A percentile compares a stretch with the other conserved stretches of the same genome.
Conservation (phyloP, 2,888 invertebrate species). For the Sicus ferrugineus region DNA sequence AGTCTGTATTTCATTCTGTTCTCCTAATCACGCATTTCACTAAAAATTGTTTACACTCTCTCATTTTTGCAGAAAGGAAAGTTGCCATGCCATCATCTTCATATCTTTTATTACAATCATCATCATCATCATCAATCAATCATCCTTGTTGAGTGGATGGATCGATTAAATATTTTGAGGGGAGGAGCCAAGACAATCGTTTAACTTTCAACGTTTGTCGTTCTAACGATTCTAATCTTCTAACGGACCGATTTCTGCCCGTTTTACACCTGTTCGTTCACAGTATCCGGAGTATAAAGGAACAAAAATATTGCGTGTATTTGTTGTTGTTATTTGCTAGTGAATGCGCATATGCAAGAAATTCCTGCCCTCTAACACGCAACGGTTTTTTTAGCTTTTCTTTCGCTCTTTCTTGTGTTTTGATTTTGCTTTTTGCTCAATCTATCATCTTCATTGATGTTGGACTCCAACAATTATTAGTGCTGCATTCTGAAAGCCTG, state of each 20-base stretch:
- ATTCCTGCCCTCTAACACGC: neutral
- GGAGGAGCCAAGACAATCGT: neutral
- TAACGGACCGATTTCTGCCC: too few relatives aligned
- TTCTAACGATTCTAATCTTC: too few relatives aligned
- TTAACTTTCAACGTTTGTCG: neutral
- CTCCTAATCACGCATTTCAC: slow-evolving; percentile 66
- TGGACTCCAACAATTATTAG: slow-evolving; percentile 3
- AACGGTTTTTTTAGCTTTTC: neutral
- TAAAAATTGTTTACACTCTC: slow-evolving; percentile 66
- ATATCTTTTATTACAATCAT: neutral
- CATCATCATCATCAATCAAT: neutral
- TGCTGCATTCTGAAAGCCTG: slow-evolving; percentile 47
- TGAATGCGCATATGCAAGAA: slow-evolving; percentile 19
- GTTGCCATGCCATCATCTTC: slow-evolving; percentile 47
- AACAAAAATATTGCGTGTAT: neutral
- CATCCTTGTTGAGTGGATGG: neutral
- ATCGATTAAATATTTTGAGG: too few relatives aligned
- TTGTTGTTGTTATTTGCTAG: neutral
- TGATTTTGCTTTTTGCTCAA: neutral
- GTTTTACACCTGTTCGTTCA: too few relatives aligned
- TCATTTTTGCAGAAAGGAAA: slow-evolving; percentile 60
- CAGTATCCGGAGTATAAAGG: too few relatives aligned
- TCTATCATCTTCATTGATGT: neutral
- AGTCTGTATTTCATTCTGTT: slow-evolving; percentile 64
- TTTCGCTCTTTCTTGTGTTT: neutral